Conservation (phyloP, 2,888 invertebrate genomes). For the Carpatolechia fugitivella region DNA sequence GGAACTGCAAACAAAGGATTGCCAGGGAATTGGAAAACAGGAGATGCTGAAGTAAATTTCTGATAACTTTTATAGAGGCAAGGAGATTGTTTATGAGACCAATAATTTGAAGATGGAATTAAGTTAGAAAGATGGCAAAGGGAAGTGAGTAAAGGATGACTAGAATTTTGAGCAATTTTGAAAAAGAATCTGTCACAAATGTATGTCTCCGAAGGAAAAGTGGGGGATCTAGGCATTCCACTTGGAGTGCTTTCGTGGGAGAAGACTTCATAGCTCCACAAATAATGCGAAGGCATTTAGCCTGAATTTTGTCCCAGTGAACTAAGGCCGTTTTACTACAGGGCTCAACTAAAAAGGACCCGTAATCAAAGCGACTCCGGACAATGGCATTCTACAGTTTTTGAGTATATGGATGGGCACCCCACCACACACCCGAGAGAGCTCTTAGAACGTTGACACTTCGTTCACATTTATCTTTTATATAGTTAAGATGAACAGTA, state of each 20-base stretch:
- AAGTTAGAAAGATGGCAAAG: neutral
- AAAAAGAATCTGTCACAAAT: slow-evolving; percentile 12
- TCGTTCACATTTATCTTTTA: slow-evolving; percentile 23
- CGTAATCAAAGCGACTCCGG: slow-evolving; percentile 25
- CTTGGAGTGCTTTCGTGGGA: slow-evolving; percentile 21
- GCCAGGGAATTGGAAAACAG: neutral
- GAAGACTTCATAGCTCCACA: slow-evolving; percentile 30
- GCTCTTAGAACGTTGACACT: slow-evolving; percentile 20
- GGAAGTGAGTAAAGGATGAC: neutral
- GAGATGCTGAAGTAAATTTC: neutral
- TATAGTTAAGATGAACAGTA: slow-evolving; percentile 15
- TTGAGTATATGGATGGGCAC: slow-evolving; percentile 17
- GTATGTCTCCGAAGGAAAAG: slow-evolving; percentile 10
- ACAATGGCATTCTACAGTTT: slow-evolving; percentile 15
- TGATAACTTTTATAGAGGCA: neutral
- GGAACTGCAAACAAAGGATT: neutral
- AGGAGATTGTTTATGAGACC: neutral
- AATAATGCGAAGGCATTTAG: slow-evolving; percentile 22
- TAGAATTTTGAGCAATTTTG: neutral
- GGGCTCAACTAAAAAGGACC: slow-evolving; percentile 16
- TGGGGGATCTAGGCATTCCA: slow-evolving; percentile 18
- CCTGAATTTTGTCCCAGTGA: slow-evolving; percentile 13
- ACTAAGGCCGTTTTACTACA: slow-evolving; percentile 16
- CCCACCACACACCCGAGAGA: slow-evolving; percentile 21
- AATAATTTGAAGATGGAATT: neutral